Base-by-base conservation (phyloP, 2,797 vertebrate genomes). In the Synaphobranchus kaupii region DNA sequence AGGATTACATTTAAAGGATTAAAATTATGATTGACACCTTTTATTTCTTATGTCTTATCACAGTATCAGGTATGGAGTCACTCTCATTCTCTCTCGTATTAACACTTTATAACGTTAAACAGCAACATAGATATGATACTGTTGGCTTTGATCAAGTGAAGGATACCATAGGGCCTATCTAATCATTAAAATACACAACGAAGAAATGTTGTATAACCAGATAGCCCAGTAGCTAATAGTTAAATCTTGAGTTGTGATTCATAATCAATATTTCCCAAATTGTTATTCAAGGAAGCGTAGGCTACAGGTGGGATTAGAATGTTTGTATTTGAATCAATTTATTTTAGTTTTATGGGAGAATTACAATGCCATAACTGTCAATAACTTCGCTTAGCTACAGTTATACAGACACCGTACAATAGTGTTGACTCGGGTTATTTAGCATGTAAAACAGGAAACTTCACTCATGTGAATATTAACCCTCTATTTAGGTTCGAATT, bases 41-140 rank as follows among this genome's bases (percentile, higher is more conserved):
- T 85, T 93, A 87, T 89, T 80, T 94, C 0, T 86, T 95, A 78
- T 93, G 87, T 87, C 86, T 93, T 87, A 17, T 94, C 85, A 76
- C 85, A 63, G 82, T 92, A 28, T 94, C 95, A 92, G 94, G 96
- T 97, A 94, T 78, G 68, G 22, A 31, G 25, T 20, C 22, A 39
- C 20, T 48, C 48, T 73, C 13, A 39, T 22, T 34, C 25, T 13
- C 2, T 10, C 52, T 78, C 47, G 20, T 54, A 44, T 47, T 9
- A 7, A 8, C 15, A 78, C 3, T 78, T 78, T 44, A 17, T 78
- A 39, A 44, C 3, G 7, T 17, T 6, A 34, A 78, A 78, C 31
- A 34, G 39, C 31, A 28, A 34, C n/a, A 31, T 73, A 15, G 31
- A 73, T 34, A 73, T 15, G n/a, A 13, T 25, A 17, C 15, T 78